phyloP scores from a whole-genome alignment of 2,888 invertebrate species.

The Heliconius sara region DNA sequence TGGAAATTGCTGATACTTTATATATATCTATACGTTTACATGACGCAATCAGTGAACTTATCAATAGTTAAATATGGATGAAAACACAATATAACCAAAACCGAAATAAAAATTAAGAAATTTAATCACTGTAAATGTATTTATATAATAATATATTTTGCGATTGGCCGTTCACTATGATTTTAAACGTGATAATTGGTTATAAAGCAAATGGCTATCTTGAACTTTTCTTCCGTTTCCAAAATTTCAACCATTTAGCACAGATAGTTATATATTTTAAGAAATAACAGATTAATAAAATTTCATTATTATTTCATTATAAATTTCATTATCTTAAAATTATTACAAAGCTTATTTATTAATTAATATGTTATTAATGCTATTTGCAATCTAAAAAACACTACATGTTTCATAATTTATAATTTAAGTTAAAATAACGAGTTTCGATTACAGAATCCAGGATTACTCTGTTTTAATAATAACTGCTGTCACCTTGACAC shows the following conservation, averaged over 20 bases:
- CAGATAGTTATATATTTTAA: slow-evolving; percentile 33
- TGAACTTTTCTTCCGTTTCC: slow-evolving; percentile 61
- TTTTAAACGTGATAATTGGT: slow-evolving; percentile 54
- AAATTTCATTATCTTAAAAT: no score
- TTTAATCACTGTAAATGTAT: slow-evolving; percentile 56
- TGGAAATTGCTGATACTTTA: slow-evolving; percentile 56
- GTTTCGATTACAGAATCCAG: no score
- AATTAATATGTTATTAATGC: no score
- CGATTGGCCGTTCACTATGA: slow-evolving; percentile 24
- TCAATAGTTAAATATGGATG: slow-evolving; percentile 70
- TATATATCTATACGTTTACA: slow-evolving; percentile 72
- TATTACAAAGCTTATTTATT: no score
- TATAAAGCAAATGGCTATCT: slow-evolving; percentile 75
- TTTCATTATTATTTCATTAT: no score
- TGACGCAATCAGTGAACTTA: slow-evolving; percentile 81
- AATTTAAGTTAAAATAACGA: no score
- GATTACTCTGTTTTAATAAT: no score
- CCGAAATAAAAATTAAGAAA: slow-evolving; percentile 52
- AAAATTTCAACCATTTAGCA: slow-evolving; percentile 56
- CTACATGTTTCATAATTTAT: no score
- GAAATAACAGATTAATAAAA: background rate
- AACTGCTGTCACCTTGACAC: no score
- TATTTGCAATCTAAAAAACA: no score
- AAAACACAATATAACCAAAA: slow-evolving; percentile 77
- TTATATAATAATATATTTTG: slow-evolving; percentile 40